These are phyloP conservation scores for Drusus annulatus DNA, from an alignment of 1,140 invertebrate species.

Conservation along the genomic window DNA sequence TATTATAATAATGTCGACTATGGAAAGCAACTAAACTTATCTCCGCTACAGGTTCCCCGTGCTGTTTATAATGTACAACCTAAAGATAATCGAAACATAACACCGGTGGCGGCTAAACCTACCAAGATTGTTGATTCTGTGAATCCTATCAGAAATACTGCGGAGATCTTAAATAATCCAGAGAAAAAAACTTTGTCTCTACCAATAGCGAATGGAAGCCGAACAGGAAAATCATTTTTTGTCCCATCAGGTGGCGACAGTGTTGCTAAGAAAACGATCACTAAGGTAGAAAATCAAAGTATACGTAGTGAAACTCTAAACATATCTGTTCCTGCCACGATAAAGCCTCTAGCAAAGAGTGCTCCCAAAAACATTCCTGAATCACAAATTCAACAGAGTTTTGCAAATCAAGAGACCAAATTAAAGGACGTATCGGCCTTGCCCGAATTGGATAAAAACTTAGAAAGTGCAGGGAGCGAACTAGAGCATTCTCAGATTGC, in stretches of 20 bases:
- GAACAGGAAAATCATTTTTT: not conserved
- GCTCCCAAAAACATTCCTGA: no score
- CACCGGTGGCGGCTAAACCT: not conserved
- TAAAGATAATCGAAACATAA: not conserved
- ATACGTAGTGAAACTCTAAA: not conserved
- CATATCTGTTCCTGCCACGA: not conserved
- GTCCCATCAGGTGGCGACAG: not conserved
- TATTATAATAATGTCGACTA: not conserved
- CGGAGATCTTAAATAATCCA: not conserved
- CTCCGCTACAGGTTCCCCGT: constrained; percentile 2
- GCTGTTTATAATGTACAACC: not conserved
- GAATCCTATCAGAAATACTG: not conserved
- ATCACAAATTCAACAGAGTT: no score
- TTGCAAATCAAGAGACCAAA: no score
- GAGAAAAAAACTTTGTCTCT: not conserved
- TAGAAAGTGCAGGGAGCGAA: no score
- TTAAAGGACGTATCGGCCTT: no score
- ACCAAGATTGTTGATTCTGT: not conserved
- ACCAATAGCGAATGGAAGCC: not conserved
- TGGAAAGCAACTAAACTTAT: constrained; percentile 18
- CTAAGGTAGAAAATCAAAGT: not conserved
- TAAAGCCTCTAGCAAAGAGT: not conserved
- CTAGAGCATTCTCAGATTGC: no score
- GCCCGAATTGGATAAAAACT: no score
- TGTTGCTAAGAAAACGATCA: not conserved